A percentile compares a stretch with the other conserved stretches of the same genome.
Evolutionary conservation across 2,888 invertebrate genomes (phyloP).

Genomic region (Xanthia icteritia): DNA sequence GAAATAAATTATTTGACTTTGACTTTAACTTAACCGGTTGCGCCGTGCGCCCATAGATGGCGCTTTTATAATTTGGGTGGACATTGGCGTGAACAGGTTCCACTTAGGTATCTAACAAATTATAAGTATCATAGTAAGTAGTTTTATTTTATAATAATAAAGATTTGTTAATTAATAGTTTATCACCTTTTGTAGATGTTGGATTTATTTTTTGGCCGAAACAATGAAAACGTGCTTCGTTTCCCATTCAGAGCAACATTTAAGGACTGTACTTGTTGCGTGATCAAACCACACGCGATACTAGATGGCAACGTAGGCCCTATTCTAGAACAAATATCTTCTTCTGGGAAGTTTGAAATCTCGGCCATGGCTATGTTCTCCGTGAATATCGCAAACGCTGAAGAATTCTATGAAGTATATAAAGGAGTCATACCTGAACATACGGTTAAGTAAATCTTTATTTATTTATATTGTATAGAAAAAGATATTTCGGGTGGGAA

Average conservation of each 20-base stretch:
- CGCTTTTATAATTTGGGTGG: not conserved
- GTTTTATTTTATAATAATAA: not conserved
- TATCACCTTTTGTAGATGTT: constrained; percentile 74
- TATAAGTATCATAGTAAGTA: not conserved
- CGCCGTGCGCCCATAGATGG: not conserved
- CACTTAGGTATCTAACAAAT: not conserved
- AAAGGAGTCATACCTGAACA: constrained; percentile 95
- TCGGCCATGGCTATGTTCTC: constrained; percentile 95
- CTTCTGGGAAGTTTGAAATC: constrained; percentile 92
- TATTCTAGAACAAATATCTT: constrained; percentile 93
- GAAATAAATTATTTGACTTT: no score
- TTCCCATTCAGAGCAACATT: constrained; percentile 89
- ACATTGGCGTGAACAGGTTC: not conserved
- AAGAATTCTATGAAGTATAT: constrained; percentile 98
- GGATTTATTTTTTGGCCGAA: constrained; percentile 82
- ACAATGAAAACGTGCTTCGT: constrained; percentile 74
- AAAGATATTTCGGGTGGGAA: not conserved
- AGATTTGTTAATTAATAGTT: not conserved
- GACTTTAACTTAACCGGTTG: not conserved
- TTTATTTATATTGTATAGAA: not conserved
- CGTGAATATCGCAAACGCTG: constrained; percentile 94
- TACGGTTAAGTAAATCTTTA: constrained; percentile 83
- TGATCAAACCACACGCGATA: constrained; percentile 97
- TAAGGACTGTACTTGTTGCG: constrained; percentile 93
- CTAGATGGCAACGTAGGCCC: constrained; percentile 93